Base-by-base conservation (phyloP, 2,797 vertebrate genomes). In the Geotrypetes seraphini region DNA sequence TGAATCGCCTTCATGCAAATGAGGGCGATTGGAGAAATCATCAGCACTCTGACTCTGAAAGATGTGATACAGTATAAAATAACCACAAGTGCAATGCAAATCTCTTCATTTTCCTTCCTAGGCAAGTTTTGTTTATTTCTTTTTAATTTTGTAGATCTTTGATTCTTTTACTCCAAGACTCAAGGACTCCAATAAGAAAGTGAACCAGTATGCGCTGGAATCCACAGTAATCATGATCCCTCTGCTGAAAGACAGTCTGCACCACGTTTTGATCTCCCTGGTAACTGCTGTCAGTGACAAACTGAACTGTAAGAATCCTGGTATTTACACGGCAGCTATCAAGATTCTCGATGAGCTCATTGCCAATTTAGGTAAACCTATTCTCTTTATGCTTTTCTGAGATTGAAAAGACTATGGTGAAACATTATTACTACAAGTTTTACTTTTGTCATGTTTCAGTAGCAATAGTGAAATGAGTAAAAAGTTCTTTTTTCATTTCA, bases 141-240 rank as follows among this genome's bases (percentile, higher is more conserved):
- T 60, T 9, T 54, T 51, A 48, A 43, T 33, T 47, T 30, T 43
- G n/a, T 37, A 82, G 78, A 59, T 83, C 32, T 79, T 81, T 34
- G 71, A 78, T 31, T 10, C 19, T 12, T 82, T 81, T 52, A 39
- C 47, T 7, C 66, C 19, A 11, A 66, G 74, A 37, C 58, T 81
- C 50, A 63, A 62, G n/a, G 78, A 85, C 21, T 60, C 44, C 12
- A 69, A 79, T 31, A 75, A 63, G 51, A 80, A 73, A 41, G 76
- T 82, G 44, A 80, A 60, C 11, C 70, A 78, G 50, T 36, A 43
- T 22, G 78, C 60, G 0, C 58, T 81, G 29, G 65, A 73, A 18
- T 42, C 16, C 0, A 39, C 77, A 2, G 12, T 43, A 12, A 36
- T 43, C 19, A 61, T 80, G 50, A 41, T 44, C 10, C 44, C 62